Evolutionary conservation across 1,140 invertebrate species (phyloP).

Genomic region (Drosophila dunni): DNA sequence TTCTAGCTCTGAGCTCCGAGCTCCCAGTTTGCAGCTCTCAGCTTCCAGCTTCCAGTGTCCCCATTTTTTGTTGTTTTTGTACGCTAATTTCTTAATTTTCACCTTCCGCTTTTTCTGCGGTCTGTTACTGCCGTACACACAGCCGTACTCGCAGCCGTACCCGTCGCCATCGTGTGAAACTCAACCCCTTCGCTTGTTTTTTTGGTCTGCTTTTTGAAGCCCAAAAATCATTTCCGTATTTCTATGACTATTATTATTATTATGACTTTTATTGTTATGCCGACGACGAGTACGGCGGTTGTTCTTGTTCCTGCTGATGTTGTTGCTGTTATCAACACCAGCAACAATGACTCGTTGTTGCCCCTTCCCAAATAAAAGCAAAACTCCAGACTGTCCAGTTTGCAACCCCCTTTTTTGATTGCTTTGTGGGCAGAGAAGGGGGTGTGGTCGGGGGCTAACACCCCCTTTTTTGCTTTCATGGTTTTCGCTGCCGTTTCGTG

Average conservation of each 20-base stretch:
- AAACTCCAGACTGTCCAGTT: constrained; percentile 45
- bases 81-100: constrained; percentile 84
- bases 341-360: constrained; percentile 40
- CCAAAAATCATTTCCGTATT: constrained; percentile 78
- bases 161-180: constrained; percentile 58
- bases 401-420: constrained; percentile 27
- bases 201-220: constrained; percentile 12
- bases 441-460: constrained; percentile 30
- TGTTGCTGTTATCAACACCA: constrained; percentile 50
- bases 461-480: constrained; percentile 53
- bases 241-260: constrained; percentile 71
- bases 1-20: constrained; percentile 40
- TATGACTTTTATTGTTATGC: constrained; percentile 80
- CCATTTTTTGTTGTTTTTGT: constrained; percentile 37
- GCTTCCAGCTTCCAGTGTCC: constrained; percentile 46
- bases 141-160: background rate
- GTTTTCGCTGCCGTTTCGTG: constrained; percentile 74
- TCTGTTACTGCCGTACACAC: constrained; percentile 24
- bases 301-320: constrained; percentile 24
- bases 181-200: constrained; percentile 24
- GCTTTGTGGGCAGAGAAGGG: constrained; percentile 31
- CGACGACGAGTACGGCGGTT: constrained; percentile 13
- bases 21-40: constrained; percentile 32
- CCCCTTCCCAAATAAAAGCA: constrained; percentile 16
- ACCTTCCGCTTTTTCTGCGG: constrained; percentile 78